These are phyloP conservation scores for Setophaga petechia DNA, from an alignment of 2,113 vertebrate species.

Conservation along the genomic window DNA sequence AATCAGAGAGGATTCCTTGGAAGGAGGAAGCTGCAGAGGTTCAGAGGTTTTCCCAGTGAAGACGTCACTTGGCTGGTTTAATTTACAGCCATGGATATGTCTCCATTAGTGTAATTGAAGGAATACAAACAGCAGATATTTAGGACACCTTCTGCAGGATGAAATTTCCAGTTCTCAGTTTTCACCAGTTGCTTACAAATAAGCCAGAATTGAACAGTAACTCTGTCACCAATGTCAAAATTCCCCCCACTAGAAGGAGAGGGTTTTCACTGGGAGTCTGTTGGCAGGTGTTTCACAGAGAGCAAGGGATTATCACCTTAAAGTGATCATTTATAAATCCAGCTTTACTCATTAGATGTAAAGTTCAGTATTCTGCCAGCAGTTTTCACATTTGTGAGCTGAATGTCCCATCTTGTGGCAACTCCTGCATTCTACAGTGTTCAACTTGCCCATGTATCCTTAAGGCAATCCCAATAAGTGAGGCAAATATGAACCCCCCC, in stretches of 20 bases:
- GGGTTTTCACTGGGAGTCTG: not conserved
- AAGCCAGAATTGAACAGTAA: not conserved
- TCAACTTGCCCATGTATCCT: not conserved
- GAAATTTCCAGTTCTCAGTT: not conserved
- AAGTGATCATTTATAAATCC: not conserved
- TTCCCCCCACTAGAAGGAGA: not conserved
- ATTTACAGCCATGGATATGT: not conserved
- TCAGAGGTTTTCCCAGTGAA: not conserved
- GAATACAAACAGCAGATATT: not conserved
- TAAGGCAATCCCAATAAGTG: not conserved
- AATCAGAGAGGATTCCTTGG: not conserved
- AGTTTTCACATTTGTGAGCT: conserved; percentile 29
- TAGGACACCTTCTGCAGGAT: not conserved
- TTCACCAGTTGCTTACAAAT: not conserved
- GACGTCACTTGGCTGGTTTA: not conserved
- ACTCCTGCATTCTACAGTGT: conserved; percentile 51
- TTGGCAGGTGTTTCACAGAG: not conserved
- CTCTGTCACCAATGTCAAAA: not conserved
- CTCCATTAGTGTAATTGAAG: not conserved
- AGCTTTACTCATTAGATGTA: conserved; percentile 22
- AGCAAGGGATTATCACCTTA: not conserved
- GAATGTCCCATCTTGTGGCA: conserved; percentile 61
- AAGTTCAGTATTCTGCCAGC: conserved; percentile 27
- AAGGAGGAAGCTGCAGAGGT: not conserved
- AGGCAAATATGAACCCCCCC: not conserved